These are phyloP conservation scores for Salvelinus fontinalis DNA, from an alignment of 2,113 vertebrate genomes.

Conservation along the genomic window DNA sequence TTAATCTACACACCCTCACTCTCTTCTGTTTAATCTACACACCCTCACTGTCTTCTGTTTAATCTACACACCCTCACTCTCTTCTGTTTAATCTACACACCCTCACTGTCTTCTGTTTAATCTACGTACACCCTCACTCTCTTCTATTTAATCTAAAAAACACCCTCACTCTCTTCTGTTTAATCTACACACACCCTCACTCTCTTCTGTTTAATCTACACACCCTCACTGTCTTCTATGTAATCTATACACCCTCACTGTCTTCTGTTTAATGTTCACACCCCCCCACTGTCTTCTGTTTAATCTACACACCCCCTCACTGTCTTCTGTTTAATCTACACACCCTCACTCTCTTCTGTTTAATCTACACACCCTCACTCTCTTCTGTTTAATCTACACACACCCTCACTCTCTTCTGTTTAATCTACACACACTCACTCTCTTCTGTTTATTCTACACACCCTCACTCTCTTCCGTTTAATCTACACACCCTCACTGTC, in stretches of 20 bases:
- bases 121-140: neutral
- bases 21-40: neutral
- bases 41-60: neutral
- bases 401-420: neutral
- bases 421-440: neutral
- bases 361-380: neutral
- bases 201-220: neutral
- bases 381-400: neutral
- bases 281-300: neutral
- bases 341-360: neutral
- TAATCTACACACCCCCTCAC: neutral
- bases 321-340: neutral
- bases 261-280: neutral
- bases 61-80: neutral
- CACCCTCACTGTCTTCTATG: neutral
- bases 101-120: no score
- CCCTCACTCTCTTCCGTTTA: neutral
- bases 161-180: neutral
- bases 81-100: neutral
- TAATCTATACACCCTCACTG: neutral
- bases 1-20: neutral
- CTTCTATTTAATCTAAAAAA: neutral
- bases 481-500: no score
- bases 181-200: neutral
- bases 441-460: neutral